Percentiles rank a stretch among this genome's conserved stretches.
phyloP scores from a whole-genome alignment of 2,113 vertebrate species.

The Nestor notabilis region DNA sequence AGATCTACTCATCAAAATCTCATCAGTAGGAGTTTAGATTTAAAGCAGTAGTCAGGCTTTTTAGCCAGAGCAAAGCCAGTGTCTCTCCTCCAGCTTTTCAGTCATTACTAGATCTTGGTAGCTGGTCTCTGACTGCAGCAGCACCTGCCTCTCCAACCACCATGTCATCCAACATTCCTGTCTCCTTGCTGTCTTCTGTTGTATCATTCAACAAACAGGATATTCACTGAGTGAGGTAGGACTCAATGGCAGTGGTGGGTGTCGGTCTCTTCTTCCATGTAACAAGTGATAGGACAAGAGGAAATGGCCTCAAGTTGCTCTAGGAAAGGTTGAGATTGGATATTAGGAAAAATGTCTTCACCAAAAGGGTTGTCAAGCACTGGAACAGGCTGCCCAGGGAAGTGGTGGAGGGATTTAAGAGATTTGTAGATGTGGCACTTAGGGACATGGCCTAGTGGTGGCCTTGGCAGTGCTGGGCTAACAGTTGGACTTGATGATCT shows the following conservation, averaged over 20 bases:
- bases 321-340: background rate
- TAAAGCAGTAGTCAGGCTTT: background rate
- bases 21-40: background rate
- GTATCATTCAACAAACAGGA: background rate
- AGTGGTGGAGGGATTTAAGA: background rate
- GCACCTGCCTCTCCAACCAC: background rate
- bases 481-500: background rate
- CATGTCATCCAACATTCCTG: rapidly evolving
- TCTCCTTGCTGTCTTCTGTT: background rate
- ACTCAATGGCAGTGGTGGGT: background rate
- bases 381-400: background rate
- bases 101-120: background rate
- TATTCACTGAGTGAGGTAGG: background rate
- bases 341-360: background rate
- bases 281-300: background rate
- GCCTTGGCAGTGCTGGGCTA: background rate
- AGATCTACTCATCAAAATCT: background rate
- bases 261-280: background rate
- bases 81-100: background rate
- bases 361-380: background rate
- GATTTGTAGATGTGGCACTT: background rate
- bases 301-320: background rate
- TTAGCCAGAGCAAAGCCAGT: background rate
- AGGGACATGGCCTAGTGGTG: background rate
- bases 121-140: background rate